Percentiles rank a stretch among this genome's conserved stretches.
Conservation (phyloP, 1,140 invertebrate genomes). For the Drosophila carrolli region DNA sequence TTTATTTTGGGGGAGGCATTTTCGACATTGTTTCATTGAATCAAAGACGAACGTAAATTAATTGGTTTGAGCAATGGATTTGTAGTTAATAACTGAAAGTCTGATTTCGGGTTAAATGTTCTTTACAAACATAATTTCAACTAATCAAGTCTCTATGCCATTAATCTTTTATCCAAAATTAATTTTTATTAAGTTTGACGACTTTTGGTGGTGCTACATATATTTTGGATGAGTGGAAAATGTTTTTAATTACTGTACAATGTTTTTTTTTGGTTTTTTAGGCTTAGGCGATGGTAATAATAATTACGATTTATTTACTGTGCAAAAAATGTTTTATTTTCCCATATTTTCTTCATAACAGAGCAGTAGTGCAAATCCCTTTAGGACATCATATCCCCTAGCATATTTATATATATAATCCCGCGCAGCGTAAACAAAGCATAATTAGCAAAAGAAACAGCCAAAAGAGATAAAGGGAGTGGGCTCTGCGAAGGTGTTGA, state of each 20-base stretch:
- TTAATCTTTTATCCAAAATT: too few relatives aligned
- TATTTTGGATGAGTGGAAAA: too few relatives aligned
- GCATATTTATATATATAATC: constrained; percentile 28
- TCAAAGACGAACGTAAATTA: neutral
- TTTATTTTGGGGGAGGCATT: constrained; percentile 11
- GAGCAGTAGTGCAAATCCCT: neutral
- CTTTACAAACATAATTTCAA: too few relatives aligned
- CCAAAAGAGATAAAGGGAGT: constrained; percentile 17
- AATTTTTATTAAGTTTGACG: neutral
- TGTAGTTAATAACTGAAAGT: neutral
- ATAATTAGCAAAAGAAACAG: constrained; percentile 63
- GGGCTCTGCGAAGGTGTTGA: constrained; percentile 46
- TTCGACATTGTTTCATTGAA: constrained; percentile 10
- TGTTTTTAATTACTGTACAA: neutral
- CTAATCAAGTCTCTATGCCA: too few relatives aligned
- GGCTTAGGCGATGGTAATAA: too few relatives aligned
- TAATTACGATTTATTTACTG: neutral
- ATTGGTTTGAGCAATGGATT: neutral
- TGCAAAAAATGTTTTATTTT: neutral
- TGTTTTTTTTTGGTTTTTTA: neutral
- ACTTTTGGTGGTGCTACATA: too few relatives aligned
- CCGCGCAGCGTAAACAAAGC: constrained; percentile 64
- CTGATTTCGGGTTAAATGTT: neutral
- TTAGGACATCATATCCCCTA: constrained; percentile 1
- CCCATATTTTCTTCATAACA: neutral